A percentile compares a stretch with the other conserved stretches of the same genome.
Evolutionary conservation across 2,113 vertebrate genomes (phyloP).

Genomic region (Tenebrosternarchus preto): DNA sequence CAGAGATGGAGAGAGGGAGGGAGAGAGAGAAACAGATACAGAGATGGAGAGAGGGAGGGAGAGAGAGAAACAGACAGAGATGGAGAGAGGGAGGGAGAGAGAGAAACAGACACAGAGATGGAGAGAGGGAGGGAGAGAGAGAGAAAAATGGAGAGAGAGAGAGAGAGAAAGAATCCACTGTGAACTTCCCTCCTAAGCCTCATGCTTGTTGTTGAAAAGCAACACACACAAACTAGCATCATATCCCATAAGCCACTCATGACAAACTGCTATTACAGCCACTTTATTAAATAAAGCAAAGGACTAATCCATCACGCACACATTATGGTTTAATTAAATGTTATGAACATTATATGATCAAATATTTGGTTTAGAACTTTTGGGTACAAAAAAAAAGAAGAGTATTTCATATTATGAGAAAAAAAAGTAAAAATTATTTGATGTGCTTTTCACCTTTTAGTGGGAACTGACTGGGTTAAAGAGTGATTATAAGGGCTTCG

Average conservation of each 20-base stretch:
- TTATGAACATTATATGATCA: not conserved
- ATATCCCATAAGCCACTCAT: not conserved
- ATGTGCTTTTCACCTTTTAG: not conserved
- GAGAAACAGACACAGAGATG: not conserved
- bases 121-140: not conserved
- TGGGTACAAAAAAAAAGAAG: not conserved
- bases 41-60: slow-evolving; percentile 3
- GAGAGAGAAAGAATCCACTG: not conserved
- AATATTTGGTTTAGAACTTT: not conserved
- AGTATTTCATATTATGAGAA: not conserved
- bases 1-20: not conserved
- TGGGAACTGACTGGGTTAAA: not conserved
- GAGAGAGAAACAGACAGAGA: slow-evolving; percentile 7
- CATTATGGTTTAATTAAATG: no score
- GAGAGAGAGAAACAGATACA: slow-evolving; percentile 2
- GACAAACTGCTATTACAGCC: not conserved
- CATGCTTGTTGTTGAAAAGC: not conserved
- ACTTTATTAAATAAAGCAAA: not conserved
- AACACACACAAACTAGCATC: not conserved
- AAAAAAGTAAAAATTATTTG: not conserved
- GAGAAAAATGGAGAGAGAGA: not conserved
- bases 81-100: not conserved
- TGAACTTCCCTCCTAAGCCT: slow-evolving; percentile 6
- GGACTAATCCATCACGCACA: not conserved
- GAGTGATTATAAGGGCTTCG: no score